Conservation (phyloP, 1,140 invertebrate species). For the Helicoverpa armigera region DNA sequence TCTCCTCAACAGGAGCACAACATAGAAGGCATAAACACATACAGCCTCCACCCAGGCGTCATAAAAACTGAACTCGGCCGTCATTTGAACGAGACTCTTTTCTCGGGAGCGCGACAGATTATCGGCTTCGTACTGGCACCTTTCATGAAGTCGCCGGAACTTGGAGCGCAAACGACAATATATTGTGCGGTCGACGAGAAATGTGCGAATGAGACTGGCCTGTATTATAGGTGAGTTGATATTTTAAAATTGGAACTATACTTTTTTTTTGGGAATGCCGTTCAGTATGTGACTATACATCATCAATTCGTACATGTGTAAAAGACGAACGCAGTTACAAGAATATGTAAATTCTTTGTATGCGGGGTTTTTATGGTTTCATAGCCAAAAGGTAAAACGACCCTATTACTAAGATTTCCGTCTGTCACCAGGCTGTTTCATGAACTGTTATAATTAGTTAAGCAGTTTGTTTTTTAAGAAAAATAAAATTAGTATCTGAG, state of each 20-base stretch:
- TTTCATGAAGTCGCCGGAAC: constrained; percentile 88
- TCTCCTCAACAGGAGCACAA: constrained; percentile 73
- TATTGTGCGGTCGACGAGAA: constrained; percentile 92
- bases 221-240: constrained; percentile 88
- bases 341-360: no score
- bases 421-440: no score
- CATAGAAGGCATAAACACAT: constrained; percentile 88
- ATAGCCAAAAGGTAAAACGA: no score
- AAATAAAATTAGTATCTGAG: no score
- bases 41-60: constrained; percentile 91
- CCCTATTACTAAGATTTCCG: no score
- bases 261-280: not conserved
- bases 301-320: no score
- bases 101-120: constrained; percentile 70
- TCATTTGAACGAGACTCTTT: constrained; percentile 88
- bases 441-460: no score
- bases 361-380: no score
- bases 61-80: constrained; percentile 92
- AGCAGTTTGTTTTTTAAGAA: no score
- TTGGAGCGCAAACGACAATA: constrained; percentile 93
- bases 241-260: not conserved
- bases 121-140: constrained; percentile 66
- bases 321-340: no score
- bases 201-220: constrained; percentile 88
- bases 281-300: not conserved